These are phyloP conservation scores for Anableps anableps DNA, from an alignment of 2,797 vertebrate species.

Conservation along the genomic window DNA sequence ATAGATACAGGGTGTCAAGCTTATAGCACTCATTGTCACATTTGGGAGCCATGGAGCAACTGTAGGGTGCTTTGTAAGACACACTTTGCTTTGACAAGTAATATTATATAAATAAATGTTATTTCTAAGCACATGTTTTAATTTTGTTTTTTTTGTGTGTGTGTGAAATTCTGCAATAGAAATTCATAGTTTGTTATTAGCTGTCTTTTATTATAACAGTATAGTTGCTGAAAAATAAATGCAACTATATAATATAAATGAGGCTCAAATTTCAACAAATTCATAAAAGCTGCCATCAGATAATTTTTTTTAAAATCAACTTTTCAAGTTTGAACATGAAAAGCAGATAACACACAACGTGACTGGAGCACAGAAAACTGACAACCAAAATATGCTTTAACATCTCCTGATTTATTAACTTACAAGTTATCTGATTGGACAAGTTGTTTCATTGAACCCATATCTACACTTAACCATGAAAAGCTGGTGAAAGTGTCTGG, in stretches of 20 bases:
- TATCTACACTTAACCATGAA: constrained; percentile 23
- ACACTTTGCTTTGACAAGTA: neutral
- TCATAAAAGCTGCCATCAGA: neutral
- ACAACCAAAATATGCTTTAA: constrained; percentile 11
- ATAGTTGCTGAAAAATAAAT: neutral
- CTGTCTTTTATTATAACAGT: neutral
- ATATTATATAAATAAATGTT: neutral
- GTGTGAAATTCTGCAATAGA: too few relatives aligned
- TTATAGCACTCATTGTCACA: neutral
- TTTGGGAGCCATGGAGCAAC: neutral
- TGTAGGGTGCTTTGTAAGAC: neutral
- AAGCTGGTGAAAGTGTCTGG: constrained; percentile 27
- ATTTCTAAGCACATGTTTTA: neutral
- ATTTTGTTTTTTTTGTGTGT: too few relatives aligned
- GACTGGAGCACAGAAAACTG: neutral
- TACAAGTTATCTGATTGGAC: constrained; percentile 8
- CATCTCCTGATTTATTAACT: constrained; percentile 20
- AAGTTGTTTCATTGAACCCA: constrained; percentile 24
- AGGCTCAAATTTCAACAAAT: neutral
- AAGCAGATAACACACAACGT: constrained; percentile 4
- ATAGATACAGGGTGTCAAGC: neutral
- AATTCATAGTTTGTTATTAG: neutral
- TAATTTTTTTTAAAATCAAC: neutral
- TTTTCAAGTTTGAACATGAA: constrained; percentile 9
- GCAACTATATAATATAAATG: neutral